Base-by-base conservation (phyloP, 2,888 invertebrate genomes). In the Endomychus coccineus region DNA sequence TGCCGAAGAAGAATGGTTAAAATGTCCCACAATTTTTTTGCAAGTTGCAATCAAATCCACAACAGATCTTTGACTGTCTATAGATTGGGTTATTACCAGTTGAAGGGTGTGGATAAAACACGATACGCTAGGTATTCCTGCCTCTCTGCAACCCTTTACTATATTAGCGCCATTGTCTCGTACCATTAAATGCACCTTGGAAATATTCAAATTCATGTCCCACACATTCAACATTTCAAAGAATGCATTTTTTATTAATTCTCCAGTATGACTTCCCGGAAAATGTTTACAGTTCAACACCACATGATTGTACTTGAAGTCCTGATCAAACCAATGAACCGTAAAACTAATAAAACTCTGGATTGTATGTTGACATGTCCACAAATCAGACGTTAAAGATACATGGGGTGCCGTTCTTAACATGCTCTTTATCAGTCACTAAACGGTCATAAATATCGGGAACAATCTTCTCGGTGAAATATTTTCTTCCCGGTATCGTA, bases 51-150 rank as follows among this genome's bases (percentile, higher is more conserved):
- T 30, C 17, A 17, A 30, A 30, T 30, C 30, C 12, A 11, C n/a
- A 30, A 30, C 30, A 30, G 30, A 30, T 30, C 30, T 30, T 10
- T 30, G 16, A 19, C 30, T 30, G 10, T 11, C 27, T 2, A 27
- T 27, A 10, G 15, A 15, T 27, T 27, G 27, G 16, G 27, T 27
- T 12, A 27, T 30, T 19, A 30, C 17, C 16, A 32, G 23, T 32
- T 32, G 32, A 6, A 32, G 23, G 17, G 32, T 32, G 32, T 32
- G 23, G 13, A 32, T 32, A 32, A 32, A 32, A 32, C 23, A 32
- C 16, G 32, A 32, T 13, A 23, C 23, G 23, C 32, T 32, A 22
- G 23, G 32, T 23, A 32, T 23, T 32, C 13, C 16, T 15, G 32
- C 23, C 13, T 32, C 32, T 7, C 9, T 32, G 23, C 32, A 32